Evolutionary conservation across 2,888 invertebrate genomes (phyloP).

Genomic region (Parnassius apollo): DNA sequence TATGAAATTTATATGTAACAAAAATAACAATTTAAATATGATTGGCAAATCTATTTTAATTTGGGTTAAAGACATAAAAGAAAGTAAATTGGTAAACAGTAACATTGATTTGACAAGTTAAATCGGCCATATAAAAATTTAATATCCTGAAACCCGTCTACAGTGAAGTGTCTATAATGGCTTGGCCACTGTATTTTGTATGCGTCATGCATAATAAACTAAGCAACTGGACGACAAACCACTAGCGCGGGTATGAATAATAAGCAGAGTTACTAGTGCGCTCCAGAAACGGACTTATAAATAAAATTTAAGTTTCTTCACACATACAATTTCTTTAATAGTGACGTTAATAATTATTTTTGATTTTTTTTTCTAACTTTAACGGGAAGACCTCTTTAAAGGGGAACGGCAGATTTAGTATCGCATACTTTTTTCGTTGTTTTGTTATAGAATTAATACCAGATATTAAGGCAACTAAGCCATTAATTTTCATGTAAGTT

Average conservation of each 20-base stretch:
- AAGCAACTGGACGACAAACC: neutral
- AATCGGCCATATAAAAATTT: neutral
- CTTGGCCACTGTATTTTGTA: constrained; percentile 4
- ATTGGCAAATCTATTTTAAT: neutral
- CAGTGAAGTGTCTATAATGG: neutral
- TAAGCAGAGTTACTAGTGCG: neutral
- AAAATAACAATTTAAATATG: neutral
- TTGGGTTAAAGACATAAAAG: neutral
- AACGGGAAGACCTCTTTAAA: too few species aligned
- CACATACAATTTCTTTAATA: neutral
- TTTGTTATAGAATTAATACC: too few species aligned
- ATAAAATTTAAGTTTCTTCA: neutral
- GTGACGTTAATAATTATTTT: too few species aligned
- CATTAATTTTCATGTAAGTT: too few species aligned
- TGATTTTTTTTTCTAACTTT: too few species aligned
- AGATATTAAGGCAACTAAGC: too few species aligned
- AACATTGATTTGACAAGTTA: too few species aligned
- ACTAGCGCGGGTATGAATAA: neutral
- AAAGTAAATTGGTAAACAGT: too few species aligned
- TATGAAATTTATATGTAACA: too few species aligned
- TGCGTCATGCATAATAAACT: constrained; percentile 8
- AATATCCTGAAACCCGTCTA: neutral
- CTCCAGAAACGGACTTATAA: neutral
- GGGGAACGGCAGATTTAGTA: too few species aligned
- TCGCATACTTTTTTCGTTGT: too few species aligned